phyloP scores from a whole-genome alignment of 2,113 vertebrate species.

The Nothocercus nigrocapillus region DNA sequence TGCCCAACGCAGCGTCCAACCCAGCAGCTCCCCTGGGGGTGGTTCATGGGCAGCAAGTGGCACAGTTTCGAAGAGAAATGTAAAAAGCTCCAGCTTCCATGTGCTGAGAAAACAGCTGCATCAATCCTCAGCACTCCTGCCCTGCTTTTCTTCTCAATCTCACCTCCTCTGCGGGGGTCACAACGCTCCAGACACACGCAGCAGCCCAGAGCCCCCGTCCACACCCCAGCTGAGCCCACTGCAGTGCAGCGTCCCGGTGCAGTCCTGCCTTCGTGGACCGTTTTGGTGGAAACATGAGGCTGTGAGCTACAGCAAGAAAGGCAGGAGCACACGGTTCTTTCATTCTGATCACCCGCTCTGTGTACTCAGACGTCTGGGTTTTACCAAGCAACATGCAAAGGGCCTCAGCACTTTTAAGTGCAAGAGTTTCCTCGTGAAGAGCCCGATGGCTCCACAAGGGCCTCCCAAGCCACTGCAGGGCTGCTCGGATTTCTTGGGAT shows the following conservation, averaged over 20 bases:
- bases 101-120: not conserved
- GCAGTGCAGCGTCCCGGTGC: not conserved
- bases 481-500: not conserved
- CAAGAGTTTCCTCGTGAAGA: not conserved
- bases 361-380: not conserved
- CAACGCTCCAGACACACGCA: not conserved
- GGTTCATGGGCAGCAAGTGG: not conserved
- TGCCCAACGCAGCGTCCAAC: not conserved
- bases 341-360: not conserved
- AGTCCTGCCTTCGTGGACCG: not conserved
- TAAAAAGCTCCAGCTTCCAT: not conserved
- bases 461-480: not conserved
- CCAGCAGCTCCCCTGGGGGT: not conserved
- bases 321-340: not conserved
- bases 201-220: not conserved
- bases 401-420: not conserved
- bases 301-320: not conserved
- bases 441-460: not conserved
- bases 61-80: not conserved
- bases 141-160: not conserved
- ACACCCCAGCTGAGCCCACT: accelerated
- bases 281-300: not conserved
- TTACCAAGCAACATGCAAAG: not conserved
- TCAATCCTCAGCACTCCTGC: not conserved
- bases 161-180: not conserved